Percentiles rank a stretch among this genome's conserved stretches.
phyloP scores from a whole-genome alignment of 53 echinoderm and acorn worm genomes.

The Apostichopus leukothele region DNA sequence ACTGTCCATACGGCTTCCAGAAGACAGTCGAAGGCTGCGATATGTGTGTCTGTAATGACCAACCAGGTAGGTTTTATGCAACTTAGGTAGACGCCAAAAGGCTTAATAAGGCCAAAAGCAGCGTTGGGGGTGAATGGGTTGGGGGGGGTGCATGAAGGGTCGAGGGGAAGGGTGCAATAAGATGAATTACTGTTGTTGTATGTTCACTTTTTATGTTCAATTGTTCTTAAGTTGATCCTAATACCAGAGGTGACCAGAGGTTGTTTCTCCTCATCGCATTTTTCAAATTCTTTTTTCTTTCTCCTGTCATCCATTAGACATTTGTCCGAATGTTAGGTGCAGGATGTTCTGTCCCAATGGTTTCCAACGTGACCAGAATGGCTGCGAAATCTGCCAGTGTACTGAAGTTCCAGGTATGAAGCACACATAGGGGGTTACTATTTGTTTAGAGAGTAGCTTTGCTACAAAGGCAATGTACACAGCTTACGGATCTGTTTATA shows the following conservation, averaged over 20 bases:
- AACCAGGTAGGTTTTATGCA: slow-evolving; percentile 3
- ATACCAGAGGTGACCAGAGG: not conserved
- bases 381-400: slow-evolving; percentile 66
- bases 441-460: too few species aligned
- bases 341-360: slow-evolving; percentile 63
- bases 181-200: too few species aligned
- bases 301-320: not conserved
- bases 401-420: slow-evolving; percentile 58
- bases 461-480: too few species aligned
- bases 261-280: not conserved
- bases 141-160: too few species aligned
- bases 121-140: too few species aligned
- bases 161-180: too few species aligned
- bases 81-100: too few species aligned
- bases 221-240: too few species aligned
- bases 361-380: slow-evolving; percentile 60
- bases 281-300: not conserved
- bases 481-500: too few species aligned
- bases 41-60: slow-evolving; percentile 56
- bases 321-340: slow-evolving; percentile 55
- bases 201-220: too few species aligned
- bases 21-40: slow-evolving; percentile 61
- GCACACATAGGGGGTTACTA: too few species aligned
- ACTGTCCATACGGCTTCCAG: slow-evolving; percentile 67
- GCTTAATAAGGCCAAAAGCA: too few species aligned